A percentile compares a stretch with the other conserved stretches of the same genome.
Evolutionary conservation across 2,113 vertebrate species (phyloP).

Genomic region (Solenodon paradoxus): DNA sequence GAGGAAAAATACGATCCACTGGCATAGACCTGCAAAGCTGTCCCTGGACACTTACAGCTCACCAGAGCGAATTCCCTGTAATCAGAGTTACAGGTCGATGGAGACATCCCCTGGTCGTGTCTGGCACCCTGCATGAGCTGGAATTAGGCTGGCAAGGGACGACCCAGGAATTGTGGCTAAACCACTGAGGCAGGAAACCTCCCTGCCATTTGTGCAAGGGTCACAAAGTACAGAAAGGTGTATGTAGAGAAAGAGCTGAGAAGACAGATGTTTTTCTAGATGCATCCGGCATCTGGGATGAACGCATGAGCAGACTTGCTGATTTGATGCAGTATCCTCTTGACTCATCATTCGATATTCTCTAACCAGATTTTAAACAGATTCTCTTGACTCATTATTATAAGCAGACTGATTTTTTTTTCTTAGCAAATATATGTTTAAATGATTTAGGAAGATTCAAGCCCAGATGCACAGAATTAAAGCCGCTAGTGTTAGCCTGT

Average conservation of each 20-base stretch:
- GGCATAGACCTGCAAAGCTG: background rate
- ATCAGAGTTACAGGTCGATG: background rate
- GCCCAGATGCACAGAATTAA: background rate
- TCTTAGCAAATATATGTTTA: background rate
- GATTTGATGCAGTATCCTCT: background rate
- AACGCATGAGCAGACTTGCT: background rate
- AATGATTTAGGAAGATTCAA: constrained; percentile 19
- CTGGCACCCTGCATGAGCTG: background rate
- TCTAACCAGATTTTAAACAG: no score
- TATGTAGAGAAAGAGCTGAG: background rate
- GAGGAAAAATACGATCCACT: background rate
- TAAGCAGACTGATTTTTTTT: background rate
- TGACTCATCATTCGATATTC: background rate
- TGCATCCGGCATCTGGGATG: background rate
- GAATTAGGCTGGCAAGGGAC: background rate
- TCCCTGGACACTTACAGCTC: background rate
- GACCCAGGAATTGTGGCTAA: background rate
- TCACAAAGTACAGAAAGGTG: background rate
- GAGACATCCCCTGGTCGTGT: background rate
- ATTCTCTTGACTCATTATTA: background rate
- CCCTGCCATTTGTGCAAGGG: background rate
- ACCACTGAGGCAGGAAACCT: background rate
- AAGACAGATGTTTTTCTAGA: background rate
- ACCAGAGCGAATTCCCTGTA: background rate
- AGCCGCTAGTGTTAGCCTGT: background rate